Evolutionary conservation across 2,113 vertebrate species (phyloP), one percentile per base, ranked within the genome.

Genomic region (Diphyllodes magnificus): DNA sequence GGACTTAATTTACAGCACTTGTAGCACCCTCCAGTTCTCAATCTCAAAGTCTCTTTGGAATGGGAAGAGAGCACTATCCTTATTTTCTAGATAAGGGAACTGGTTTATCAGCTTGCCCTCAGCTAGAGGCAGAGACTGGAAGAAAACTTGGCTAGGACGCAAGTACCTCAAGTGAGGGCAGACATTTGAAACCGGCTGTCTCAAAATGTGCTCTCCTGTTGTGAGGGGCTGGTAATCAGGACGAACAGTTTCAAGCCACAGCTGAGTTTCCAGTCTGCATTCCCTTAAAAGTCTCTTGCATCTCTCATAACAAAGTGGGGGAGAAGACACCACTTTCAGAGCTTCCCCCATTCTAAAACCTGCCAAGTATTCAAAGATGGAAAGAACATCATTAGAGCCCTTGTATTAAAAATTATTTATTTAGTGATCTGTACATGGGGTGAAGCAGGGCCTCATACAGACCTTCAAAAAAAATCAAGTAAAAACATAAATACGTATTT

Each of bases 401-500:
- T 94, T 85, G 65, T 97, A 97, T 92, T 96, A 95, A 98, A 98
- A 98, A 97, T 96, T 97, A 98, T 99, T 99, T 99, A 99, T 99
- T 99, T 97, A 97, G 98, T 98, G 98, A 98, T 98, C 98, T 98
- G 98, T 98, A 98, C 98, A 98, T 87, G 97, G 98, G 95, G 97
- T 97, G 96, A 98, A 98, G 97, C 98, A 98, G 97, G 97, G 96
- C 96, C 96, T 98, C 97, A 95, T 98, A 97, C 96, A 97, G 97
- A 97, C 95, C 94, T 96, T 97, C 27, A 4, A 57, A 98, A 95
- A 97, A 98, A 96, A 93, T 95, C 97, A 98, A 98, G 98, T 98
- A 98, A 98, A 99, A 99, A 98, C 98, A 98, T 99, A 99, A 98
- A 98, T 98, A 98, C 98, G 98, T 98, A 98, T 98, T 98, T 98